Percentiles rank a stretch among this genome's conserved stretches.
These are phyloP conservation scores for Podilymbus podiceps DNA, from an alignment of 2,113 vertebrate species.

Conservation along the genomic window DNA sequence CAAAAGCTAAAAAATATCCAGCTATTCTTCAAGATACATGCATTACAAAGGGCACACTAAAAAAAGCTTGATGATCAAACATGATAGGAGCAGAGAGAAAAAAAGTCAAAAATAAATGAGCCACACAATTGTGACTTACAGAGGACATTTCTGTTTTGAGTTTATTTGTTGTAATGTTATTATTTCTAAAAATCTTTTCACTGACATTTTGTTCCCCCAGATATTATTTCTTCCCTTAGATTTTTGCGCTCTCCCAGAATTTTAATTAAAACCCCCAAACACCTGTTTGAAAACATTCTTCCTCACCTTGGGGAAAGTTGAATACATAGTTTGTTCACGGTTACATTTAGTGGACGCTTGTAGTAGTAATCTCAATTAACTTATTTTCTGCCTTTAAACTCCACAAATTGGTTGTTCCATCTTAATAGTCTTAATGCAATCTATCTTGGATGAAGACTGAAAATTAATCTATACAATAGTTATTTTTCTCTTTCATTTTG, in stretches of 20 bases:
- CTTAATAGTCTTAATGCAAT: no score
- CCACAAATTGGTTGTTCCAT: neutral
- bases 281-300: neutral
- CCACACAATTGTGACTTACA: neutral
- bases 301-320: neutral
- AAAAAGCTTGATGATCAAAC: neutral
- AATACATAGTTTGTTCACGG: neutral
- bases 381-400: neutral
- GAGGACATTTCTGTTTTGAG: neutral
- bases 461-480: neutral
- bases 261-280: neutral
- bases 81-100: accelerated
- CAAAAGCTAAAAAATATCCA: neutral
- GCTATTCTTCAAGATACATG: neutral
- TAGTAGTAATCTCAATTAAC: neutral
- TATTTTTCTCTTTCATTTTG: neutral
- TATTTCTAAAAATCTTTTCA: neutral
- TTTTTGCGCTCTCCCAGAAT: neutral
- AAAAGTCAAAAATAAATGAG: neutral
- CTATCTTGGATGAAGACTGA: neutral
- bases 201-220: neutral
- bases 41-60: neutral
- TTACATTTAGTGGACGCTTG: neutral
- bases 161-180: neutral
- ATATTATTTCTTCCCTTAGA: neutral